Evolutionary conservation across 30 jellyfish, hydroid and myxozoan species (phyloP), one percentile per base, ranked within the genome.

Genomic region (Turritopsis rubra): DNA sequence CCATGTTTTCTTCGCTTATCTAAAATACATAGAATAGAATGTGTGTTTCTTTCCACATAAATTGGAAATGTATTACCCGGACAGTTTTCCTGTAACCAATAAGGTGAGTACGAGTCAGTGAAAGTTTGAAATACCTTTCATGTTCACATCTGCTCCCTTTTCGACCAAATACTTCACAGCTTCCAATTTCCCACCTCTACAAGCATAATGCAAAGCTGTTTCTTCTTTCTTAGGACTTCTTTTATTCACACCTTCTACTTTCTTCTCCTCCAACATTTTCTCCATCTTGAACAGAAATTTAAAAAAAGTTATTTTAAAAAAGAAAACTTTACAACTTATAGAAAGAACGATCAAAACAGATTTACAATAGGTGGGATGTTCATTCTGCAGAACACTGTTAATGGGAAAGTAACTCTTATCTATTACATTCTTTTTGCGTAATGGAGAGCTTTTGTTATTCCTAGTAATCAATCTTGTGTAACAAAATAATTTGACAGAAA

Each of bases 181-280:
- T 20, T 66, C 78, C 52, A 88, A 16, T 18, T 75, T 16, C 18
- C 72, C 85, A 1, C 84, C 66, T 29, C 94, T 80, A 60, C 94
- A 76, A 21, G 96, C 96, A 65, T 54, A 53, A 53, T 83, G 89
- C 71, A 88, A 65, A 1, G 96, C 96, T 24, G 96, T 88, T 66
- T 88, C 96, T 28, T 66, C 68, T 17, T 82, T 75, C 74, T 83
- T 68, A 53, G 92, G 91, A 28, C 88, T 75, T 25, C 81, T 89
- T 20, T 54, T 74, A 79, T 71, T 75, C 26, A 84, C 75, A 71
- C 28, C 81, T n/a, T 41, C 68, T 16, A 88, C 96, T 18, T 23
- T n/a, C 22, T 81, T 70, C 30, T 68, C 52, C 0, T 75, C 79
- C 85, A 88, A 85, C 88, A 88, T 68, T 28, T 78, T 65, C 77